Evolutionary conservation across 2,888 invertebrate species (phyloP), one percentile per base, ranked within the genome.

Genomic region (Andrena chrysosceles): DNA sequence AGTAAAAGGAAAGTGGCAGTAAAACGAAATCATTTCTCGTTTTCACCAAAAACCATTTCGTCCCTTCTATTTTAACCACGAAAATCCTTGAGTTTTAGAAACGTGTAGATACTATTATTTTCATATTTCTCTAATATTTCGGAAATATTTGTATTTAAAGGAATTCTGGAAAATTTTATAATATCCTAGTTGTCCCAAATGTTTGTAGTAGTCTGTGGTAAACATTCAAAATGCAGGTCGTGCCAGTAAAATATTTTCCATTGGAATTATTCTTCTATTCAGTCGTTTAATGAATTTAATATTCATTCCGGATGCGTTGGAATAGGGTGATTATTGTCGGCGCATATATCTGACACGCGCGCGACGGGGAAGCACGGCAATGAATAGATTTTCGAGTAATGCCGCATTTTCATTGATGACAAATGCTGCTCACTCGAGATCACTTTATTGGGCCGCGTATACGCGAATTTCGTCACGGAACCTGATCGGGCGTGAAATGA

Each of bases 391-490:
- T 70, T 29, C 31, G 29, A 31, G 60, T 26, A 72, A 66, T 59
- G 59, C 33, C 35, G 63, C 64, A 35, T 59, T 73, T 73, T 72
- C 77, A 72, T 66, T 49, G 73, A 60, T 72, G 72, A 72, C 64
- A 66, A 77, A 77, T 77, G 73, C 77, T 54, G 10, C 16, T 42
- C 33, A 48, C 31, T 20, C 62, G 72, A 59, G 31, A 42, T 26
- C 31, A 4, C 66, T 72, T 72, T 56, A 72, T 72, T 35, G 48
- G 72, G n/a, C 10, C 23, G 48, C 72, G 20, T 31, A 20, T 10
- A 63, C 63, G 68, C 13, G 33, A 31, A 63, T 63, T 69, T 75
- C 56, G 60, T 63, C 67, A 29, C 56, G 78, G 29, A 64, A 20
- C 54, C 54, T 56, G 75, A 56, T 63, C 68, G 33, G 54, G 16